Conservation (phyloP, 2,797 vertebrate genomes). For the Lepilemur ruficaudatus region DNA sequence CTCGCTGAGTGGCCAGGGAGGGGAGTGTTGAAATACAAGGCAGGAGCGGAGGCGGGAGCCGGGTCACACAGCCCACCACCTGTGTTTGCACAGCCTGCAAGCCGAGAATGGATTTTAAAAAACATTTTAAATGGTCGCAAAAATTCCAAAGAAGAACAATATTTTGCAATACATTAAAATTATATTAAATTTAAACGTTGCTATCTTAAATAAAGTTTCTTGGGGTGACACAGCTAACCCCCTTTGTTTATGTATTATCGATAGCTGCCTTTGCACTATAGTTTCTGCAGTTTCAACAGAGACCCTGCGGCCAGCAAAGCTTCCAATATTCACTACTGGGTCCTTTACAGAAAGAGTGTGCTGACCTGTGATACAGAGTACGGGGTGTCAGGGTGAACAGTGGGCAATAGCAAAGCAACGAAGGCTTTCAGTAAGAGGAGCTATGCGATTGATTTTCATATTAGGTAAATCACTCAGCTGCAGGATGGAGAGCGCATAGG, state of each 20-base stretch:
- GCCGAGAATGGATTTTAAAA: background rate
- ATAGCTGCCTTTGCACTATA: background rate
- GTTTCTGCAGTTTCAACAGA: background rate
- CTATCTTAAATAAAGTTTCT: background rate
- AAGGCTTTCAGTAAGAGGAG: background rate
- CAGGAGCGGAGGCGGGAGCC: background rate
- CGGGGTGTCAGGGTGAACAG: background rate
- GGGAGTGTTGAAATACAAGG: background rate
- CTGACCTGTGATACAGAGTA: background rate
- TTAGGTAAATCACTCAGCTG: background rate
- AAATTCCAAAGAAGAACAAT: background rate
- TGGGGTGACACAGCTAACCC: background rate
- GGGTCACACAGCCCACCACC: background rate
- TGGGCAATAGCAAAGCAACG: background rate
- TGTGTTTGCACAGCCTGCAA: no score
- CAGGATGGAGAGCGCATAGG: no score
- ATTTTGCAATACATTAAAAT: background rate
- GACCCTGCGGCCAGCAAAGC: accelerated
- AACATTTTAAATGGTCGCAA: background rate
- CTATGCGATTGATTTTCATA: background rate
- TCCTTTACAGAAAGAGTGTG: background rate
- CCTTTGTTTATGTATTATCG: background rate
- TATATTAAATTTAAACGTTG: background rate
- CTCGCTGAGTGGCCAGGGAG: background rate
- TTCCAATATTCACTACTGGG: background rate